A percentile compares a stretch with the other conserved stretches of the same genome.
These are phyloP conservation scores for Choristoneura fumiferana DNA, from an alignment of 1,140 invertebrate species.

Conservation along the genomic window DNA sequence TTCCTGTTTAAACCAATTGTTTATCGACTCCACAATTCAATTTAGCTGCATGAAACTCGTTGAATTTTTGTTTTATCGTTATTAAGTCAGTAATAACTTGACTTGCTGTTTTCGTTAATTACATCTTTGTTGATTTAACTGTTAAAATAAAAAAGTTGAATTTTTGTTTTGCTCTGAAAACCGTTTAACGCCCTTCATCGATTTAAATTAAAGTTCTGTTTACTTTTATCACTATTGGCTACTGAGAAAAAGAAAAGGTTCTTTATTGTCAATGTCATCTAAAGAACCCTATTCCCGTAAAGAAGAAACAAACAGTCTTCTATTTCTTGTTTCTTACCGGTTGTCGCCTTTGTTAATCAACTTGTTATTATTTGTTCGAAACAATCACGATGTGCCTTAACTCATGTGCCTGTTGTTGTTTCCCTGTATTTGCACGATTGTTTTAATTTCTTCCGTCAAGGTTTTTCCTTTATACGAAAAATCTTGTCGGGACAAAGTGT, in stretches of 20 bases:
- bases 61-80: constrained; percentile 22
- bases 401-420: constrained; percentile 56
- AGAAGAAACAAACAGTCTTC: too few species aligned
- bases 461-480: constrained; percentile 34
- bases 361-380: constrained; percentile 28
- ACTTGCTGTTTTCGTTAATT: constrained; percentile 25
- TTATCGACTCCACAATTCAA: background rate
- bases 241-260: too few species aligned
- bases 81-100: constrained; percentile 15
- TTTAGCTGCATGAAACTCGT: constrained; percentile 3
- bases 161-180: constrained; percentile 37
- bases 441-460: constrained; percentile 44
- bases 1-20: background rate
- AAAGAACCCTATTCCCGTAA: too few species aligned
- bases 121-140: constrained; percentile 26
- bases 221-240: background rate
- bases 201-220: constrained; percentile 16
- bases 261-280: too few species aligned
- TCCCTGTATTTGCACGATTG: constrained; percentile 30
- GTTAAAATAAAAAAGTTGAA: constrained; percentile 26
- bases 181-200: constrained; percentile 17
- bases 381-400: constrained; percentile 61
- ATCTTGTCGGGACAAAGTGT: constrained; percentile 38
- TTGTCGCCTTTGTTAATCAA: constrained; percentile 21
- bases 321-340: too few species aligned